phyloP scores from a whole-genome alignment of 2,888 invertebrate genomes.

The Troides oblongomaculatus region DNA sequence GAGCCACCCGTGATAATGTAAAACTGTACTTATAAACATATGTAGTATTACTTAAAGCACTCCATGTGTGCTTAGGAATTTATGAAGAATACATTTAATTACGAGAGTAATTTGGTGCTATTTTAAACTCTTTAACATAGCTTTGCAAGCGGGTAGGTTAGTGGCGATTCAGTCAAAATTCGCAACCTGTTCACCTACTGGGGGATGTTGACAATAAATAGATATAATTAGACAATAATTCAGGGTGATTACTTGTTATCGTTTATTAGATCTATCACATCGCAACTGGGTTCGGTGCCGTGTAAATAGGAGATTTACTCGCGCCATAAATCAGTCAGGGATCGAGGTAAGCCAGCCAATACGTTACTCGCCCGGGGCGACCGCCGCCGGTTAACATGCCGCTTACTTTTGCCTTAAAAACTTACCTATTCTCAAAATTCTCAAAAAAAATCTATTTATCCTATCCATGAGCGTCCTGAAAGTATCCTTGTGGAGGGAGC shows the following conservation, averaged over 20 bases:
- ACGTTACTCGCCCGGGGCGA: constrained; percentile 55
- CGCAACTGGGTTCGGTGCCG: constrained; percentile 45
- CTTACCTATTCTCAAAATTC: constrained; percentile 28
- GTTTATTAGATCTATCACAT: constrained; percentile 47
- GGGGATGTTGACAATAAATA: neutral
- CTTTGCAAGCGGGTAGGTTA: too few relatives aligned
- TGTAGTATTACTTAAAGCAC: constrained; percentile 29
- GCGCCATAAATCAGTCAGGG: constrained; percentile 75
- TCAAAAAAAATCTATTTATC: constrained; percentile 7
- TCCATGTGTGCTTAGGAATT: neutral
- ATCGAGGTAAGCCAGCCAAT: constrained; percentile 70
- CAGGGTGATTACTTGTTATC: constrained; percentile 43
- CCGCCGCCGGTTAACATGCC: constrained; percentile 55
- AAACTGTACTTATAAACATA: constrained; percentile 45
- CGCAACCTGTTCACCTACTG: too few relatives aligned
- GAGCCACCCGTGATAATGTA: constrained; percentile 51
- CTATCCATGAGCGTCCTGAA: neutral
- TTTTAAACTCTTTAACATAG: too few relatives aligned
- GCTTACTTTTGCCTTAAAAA: constrained; percentile 35
- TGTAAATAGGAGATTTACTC: constrained; percentile 77
- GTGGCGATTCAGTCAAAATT: too few relatives aligned
- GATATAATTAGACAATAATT: constrained; percentile 7
- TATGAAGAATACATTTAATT: neutral
- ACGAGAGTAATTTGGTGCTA: too few relatives aligned
- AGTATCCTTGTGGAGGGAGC: neutral